Evolutionary conservation across 2,888 invertebrate species (phyloP), one percentile per base, ranked within the genome.

Genomic region (Zaprionus obscuricornis): DNA sequence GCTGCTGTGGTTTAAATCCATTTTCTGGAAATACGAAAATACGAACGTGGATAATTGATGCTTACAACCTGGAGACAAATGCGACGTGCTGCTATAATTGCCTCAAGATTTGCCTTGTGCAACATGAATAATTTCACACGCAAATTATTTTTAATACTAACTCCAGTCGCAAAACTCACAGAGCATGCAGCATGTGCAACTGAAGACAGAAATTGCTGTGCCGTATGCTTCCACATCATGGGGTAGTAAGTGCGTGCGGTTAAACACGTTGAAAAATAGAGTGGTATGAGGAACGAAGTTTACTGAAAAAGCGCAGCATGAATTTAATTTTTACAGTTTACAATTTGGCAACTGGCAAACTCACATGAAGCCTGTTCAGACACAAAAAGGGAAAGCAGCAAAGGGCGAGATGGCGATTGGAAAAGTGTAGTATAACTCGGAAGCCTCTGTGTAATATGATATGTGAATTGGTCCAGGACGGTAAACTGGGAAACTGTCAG

Each of bases 111-210:
- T 82, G 66, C 71, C 69, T 79, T 58, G 70, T 67, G 67, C 65
- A 67, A 71, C 77, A 74, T 85, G 76, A 75, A 85, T 85, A 75
- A 85, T 79, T 81, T 79, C 66, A 79, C 76, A 73, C 63, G 74
- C 71, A 71, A 83, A 85, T 83, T 83, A 75, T 81, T 83, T 83
- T 74, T 71, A 79, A 70, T 75, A 79, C 83, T 74, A 81, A 72
- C 72, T 69, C 83, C 57, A 62, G 70, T 45, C 73, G 47, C n/a
- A n/a, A n/a, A n/a, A n/a, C n/a, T n/a, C n/a, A n/a, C n/a, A n/a
- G n/a, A n/a, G n/a, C 36, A 17, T 34, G 7, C 17, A 26, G 46
- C n/a, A 31, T 18, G 27, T 7, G 31, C 49, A 39, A 20, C 18
- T 11, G n/a, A 37, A 36, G 50, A 51, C 22, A 22, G 22, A 24